Percentiles rank a stretch among this genome's conserved stretches.
phyloP scores from a whole-genome alignment of 2,888 invertebrate species.

The Brassicogethes aeneus region DNA sequence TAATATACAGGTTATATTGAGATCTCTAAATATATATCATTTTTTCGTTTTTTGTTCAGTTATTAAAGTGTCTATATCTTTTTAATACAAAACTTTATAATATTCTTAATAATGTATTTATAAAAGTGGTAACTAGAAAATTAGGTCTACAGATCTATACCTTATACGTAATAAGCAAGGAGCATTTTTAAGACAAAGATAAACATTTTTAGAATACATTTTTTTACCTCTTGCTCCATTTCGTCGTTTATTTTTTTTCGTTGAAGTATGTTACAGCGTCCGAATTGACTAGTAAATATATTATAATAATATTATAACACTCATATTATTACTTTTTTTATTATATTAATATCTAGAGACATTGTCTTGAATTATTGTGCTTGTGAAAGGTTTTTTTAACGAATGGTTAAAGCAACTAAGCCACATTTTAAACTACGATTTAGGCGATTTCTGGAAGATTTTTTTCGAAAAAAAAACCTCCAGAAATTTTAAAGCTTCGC shows the following conservation, averaged over 20 bases:
- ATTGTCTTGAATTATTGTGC: constrained; percentile 43
- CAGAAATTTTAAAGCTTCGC: neutral
- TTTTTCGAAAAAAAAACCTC: too few species aligned
- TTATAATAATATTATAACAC: constrained; percentile 30
- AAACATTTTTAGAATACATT: constrained; percentile 9
- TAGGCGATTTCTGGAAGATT: too few species aligned
- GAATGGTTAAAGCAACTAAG: constrained; percentile 28
- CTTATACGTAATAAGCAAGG: constrained; percentile 6
- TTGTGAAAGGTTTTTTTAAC: constrained; percentile 31
- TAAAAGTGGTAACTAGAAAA: constrained; percentile 12
- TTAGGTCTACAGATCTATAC: constrained; percentile 8
- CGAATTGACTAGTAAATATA: constrained; percentile 40
- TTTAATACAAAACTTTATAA: neutral
- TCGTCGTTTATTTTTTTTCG: constrained; percentile 4
- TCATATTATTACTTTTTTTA: constrained; percentile 28
- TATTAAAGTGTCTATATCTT: too few species aligned
- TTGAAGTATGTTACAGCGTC: constrained; percentile 24
- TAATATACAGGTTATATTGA: too few species aligned
- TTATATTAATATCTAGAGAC: constrained; percentile 34
- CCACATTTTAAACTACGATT: constrained; percentile 15
- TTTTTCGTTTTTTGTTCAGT: too few species aligned
- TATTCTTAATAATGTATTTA: constrained; percentile 2
- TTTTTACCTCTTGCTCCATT: constrained; percentile 11
- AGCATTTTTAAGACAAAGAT: constrained; percentile 1
- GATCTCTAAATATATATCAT: too few species aligned